Percentiles rank a stretch among this genome's conserved stretches.
Evolutionary conservation across 2,113 vertebrate species (phyloP).

Genomic region (Illadopsis cleaveri): DNA sequence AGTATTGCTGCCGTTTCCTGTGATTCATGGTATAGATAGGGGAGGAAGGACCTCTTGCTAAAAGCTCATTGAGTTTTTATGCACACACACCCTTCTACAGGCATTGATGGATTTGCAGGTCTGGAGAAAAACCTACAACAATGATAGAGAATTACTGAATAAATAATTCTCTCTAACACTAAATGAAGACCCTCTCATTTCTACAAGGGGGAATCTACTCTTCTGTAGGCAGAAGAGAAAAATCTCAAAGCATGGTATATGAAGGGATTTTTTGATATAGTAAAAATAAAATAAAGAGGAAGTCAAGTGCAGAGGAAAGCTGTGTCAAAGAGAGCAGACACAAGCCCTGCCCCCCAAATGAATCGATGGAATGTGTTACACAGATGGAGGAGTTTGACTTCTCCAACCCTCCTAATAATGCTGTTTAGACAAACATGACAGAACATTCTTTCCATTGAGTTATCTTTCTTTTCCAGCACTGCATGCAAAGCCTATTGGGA

Average conservation of each 20-base stretch:
- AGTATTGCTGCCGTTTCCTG: not conserved
- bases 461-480: constrained; percentile 14
- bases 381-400: constrained; percentile 2
- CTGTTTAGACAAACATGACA: not conserved
- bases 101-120: not conserved
- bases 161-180: not conserved
- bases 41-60: not conserved
- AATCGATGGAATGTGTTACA: not conserved
- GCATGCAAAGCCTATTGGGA: constrained; percentile 11
- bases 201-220: not conserved
- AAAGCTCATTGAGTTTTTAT: not conserved
- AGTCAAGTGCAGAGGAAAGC: not conserved
- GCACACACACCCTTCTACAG: not conserved
- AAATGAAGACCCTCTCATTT: not conserved
- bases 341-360: accelerated
- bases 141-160: not conserved
- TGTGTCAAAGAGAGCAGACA: not conserved
- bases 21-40: not conserved
- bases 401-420: not conserved
- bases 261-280: not conserved
- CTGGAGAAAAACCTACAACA: not conserved
- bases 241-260: not conserved
- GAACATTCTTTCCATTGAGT: constrained; percentile 58
- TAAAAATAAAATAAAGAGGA: not conserved
- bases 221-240: not conserved